These are phyloP conservation scores for Gryllus bimaculatus DNA, from an alignment of 1,140 invertebrate genomes.

Conservation along the genomic window DNA sequence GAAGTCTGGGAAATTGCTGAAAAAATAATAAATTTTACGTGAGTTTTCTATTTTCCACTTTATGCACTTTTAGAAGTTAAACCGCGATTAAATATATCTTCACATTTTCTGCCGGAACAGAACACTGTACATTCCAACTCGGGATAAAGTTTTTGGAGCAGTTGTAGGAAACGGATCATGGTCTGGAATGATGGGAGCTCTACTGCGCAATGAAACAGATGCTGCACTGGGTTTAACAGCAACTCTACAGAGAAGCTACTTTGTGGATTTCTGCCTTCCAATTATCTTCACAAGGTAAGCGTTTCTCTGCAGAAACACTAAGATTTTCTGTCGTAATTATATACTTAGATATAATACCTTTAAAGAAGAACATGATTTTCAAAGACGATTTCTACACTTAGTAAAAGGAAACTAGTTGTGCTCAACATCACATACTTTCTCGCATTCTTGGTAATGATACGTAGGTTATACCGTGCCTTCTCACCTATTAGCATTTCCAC, in stretches of 20 bases:
- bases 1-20: background rate
- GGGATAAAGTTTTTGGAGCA: background rate
- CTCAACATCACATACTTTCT: too few species aligned
- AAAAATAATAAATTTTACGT: background rate
- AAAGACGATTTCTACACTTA: too few species aligned
- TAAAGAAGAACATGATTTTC: too few species aligned
- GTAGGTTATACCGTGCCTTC: too few species aligned
- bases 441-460: too few species aligned
- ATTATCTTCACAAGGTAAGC: background rate
- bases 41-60: background rate
- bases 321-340: too few species aligned
- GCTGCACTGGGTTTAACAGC: background rate
- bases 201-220: background rate
- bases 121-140: background rate
- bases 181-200: background rate
- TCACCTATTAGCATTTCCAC: too few species aligned
- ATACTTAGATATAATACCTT: too few species aligned
- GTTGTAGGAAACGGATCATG: background rate
- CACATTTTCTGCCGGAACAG: background rate
- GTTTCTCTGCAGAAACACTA: too few species aligned
- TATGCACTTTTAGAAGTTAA: background rate
- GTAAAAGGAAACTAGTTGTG: too few species aligned
- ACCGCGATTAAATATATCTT: background rate
- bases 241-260: background rate
- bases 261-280: background rate